Percentiles rank a stretch among this genome's conserved stretches.
Evolutionary conservation across 2,797 vertebrate genomes (phyloP).

Genomic region (Gallirallus australis): DNA sequence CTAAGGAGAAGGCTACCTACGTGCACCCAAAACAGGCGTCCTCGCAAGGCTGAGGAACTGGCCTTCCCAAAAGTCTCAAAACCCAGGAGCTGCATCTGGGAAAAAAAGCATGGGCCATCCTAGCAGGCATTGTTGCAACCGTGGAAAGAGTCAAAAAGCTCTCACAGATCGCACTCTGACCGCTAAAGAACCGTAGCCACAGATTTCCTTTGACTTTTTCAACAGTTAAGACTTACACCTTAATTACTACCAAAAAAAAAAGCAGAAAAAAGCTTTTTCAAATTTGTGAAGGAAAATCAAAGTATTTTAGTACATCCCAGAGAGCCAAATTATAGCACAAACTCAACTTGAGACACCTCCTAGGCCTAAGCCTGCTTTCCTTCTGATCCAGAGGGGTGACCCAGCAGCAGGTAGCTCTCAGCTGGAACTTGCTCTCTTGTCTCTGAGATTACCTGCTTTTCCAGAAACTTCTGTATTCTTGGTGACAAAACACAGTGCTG

Average conservation of each 20-base stretch:
- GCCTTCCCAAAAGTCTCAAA: background rate
- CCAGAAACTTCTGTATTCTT: background rate
- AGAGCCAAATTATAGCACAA: background rate
- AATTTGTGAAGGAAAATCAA: background rate
- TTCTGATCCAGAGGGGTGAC: background rate
- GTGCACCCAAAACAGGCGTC: fast-evolving
- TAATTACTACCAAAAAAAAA: background rate
- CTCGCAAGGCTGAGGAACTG: fast-evolving
- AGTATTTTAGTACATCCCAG: background rate
- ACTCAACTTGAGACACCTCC: background rate
- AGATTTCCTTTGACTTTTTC: background rate
- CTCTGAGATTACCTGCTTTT: background rate
- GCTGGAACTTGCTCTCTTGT: background rate
- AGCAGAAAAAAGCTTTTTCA: background rate
- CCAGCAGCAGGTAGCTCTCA: background rate
- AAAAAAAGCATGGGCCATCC: background rate
- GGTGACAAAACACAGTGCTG: background rate
- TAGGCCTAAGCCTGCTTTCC: background rate
- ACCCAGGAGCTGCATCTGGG: background rate
- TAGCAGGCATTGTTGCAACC: background rate
- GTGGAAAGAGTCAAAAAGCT: background rate
- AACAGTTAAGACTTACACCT: background rate
- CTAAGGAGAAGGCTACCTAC: background rate
- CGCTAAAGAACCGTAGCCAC: background rate
- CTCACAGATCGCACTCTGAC: background rate